phyloP scores from a whole-genome alignment of 2,113 vertebrate species.

The Nematolebias whitei region DNA sequence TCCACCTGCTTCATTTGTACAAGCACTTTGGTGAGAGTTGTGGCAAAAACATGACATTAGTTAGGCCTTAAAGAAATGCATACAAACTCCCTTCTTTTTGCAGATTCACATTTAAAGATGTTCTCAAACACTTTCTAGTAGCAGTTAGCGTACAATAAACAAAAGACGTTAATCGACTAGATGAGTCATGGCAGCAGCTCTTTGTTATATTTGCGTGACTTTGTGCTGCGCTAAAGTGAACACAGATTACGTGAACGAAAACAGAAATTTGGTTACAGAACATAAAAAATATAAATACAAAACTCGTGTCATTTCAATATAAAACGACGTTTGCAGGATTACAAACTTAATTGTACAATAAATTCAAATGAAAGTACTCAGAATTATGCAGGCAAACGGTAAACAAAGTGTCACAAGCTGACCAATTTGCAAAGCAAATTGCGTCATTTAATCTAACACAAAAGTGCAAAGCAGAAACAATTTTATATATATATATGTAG shows the following conservation, averaged over 20 bases:
- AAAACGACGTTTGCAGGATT: slow-evolving; percentile 31
- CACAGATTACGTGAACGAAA: slow-evolving; percentile 9
- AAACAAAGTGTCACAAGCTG: slow-evolving; percentile 23
- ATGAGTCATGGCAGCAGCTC: slow-evolving; percentile 46
- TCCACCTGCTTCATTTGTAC: slow-evolving; percentile 74
- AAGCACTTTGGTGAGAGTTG: slow-evolving; percentile 84
- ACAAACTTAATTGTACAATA: not conserved
- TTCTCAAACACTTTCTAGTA: slow-evolving; percentile 42
- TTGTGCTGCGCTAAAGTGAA: slow-evolving; percentile 45
- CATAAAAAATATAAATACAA: slow-evolving; percentile 47
- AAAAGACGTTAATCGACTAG: slow-evolving; percentile 32
- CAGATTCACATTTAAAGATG: slow-evolving; percentile 80
- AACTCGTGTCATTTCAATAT: slow-evolving; percentile 14
- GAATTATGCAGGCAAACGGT: slow-evolving; percentile 24
- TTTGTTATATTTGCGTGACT: slow-evolving; percentile 69
- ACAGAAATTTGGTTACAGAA: slow-evolving; percentile 34
- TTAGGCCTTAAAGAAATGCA: slow-evolving; percentile 60
- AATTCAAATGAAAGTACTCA: slow-evolving; percentile 27
- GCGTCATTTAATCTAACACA: slow-evolving; percentile 6
- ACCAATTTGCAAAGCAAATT: slow-evolving; percentile 38
- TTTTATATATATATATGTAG: slow-evolving; percentile 21
- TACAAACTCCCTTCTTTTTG: slow-evolving; percentile 71
- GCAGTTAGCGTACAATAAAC: slow-evolving; percentile 26
- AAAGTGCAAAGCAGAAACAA: slow-evolving; percentile 8
- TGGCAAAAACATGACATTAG: slow-evolving; percentile 70